phyloP scores from a whole-genome alignment of 2,888 invertebrate genomes.

The Coleophora deauratella region DNA sequence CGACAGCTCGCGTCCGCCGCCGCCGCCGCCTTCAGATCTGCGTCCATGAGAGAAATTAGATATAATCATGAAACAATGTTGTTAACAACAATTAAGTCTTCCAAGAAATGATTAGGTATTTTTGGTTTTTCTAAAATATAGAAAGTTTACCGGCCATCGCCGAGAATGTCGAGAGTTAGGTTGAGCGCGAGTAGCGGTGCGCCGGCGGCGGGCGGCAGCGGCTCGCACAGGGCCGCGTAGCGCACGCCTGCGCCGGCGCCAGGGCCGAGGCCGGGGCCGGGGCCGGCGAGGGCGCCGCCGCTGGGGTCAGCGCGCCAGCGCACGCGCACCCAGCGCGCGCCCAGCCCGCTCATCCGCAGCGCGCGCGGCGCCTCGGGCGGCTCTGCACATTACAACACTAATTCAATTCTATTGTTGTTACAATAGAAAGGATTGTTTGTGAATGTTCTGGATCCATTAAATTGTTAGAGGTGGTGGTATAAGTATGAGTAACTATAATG shows the following conservation, averaged over 20 bases:
- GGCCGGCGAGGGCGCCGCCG: slow-evolving; percentile 55
- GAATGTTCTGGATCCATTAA: no score
- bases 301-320: slow-evolving; percentile 57
- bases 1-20: neutral
- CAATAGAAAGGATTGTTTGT: no score
- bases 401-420: no score
- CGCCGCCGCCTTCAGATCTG: slow-evolving; percentile 48
- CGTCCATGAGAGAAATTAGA: neutral
- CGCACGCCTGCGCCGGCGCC: slow-evolving; percentile 64
- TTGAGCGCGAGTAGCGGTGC: slow-evolving; percentile 26
- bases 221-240: slow-evolving; percentile 77
- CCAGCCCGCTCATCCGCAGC: slow-evolving; percentile 73
- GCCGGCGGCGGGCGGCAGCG: slow-evolving; percentile 42
- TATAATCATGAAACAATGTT: no score
- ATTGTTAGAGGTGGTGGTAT: no score
- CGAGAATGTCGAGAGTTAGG: slow-evolving; percentile 29
- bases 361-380: slow-evolving; percentile 78
- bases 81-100: no score
- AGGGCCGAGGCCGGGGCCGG: slow-evolving; percentile 69
- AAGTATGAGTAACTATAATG: no score
- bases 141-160: slow-evolving; percentile 14
- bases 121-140: no score
- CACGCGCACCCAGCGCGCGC: slow-evolving; percentile 74
- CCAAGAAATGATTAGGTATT: no score
- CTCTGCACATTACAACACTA: slow-evolving; percentile 44